Evolutionary conservation across 2,797 vertebrate species (phyloP), one percentile per base, ranked within the genome.

Genomic region (Pelobates cultripes): DNA sequence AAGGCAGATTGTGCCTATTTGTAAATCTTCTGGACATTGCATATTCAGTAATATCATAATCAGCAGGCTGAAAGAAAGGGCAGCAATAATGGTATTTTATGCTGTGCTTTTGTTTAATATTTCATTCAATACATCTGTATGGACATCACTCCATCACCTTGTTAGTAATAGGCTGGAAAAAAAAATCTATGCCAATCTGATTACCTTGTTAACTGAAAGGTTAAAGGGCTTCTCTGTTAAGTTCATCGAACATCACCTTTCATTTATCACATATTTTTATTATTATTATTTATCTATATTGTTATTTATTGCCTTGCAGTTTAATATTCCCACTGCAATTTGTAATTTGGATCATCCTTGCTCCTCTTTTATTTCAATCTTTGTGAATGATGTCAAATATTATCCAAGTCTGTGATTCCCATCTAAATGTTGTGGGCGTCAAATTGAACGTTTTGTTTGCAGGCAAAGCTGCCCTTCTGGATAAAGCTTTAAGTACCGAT

Each of bases 101-200:
- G 94, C 92, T 95, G 90, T 93, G 93, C 92, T 93, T 95, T 84
- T 93, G 92, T 94, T 94, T 92, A 92, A 92, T 93, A 93, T 93
- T 91, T 93, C 93, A 95, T 94, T 95, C 95, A 96, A 95, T 96
- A 96, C 95, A 93, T 94, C 91, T 92, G 91, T 86, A 94, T 95
- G 94, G 96, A 95, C 93, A 94, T 91, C 92, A 93, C 94, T 95
- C 95, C 94, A 94, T 94, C 95, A 94, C 93, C 94, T 94, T 93
- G 93, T 94, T 94, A 93, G 94, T 94, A 96, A 93, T 94, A 92
- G 90, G 89, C 93, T 93, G 93, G 93, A 17, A 45, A 45, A 90
- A 91, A 95, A 60, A 98, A 98, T 97, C 98, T 96, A 97, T 98
- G 94, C 87, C 94, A 95, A 97, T 95, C 95, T 96, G 95, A 97